These are phyloP conservation scores for Samia ricini DNA, from an alignment of 1,140 invertebrate genomes.

Conservation along the genomic window DNA sequence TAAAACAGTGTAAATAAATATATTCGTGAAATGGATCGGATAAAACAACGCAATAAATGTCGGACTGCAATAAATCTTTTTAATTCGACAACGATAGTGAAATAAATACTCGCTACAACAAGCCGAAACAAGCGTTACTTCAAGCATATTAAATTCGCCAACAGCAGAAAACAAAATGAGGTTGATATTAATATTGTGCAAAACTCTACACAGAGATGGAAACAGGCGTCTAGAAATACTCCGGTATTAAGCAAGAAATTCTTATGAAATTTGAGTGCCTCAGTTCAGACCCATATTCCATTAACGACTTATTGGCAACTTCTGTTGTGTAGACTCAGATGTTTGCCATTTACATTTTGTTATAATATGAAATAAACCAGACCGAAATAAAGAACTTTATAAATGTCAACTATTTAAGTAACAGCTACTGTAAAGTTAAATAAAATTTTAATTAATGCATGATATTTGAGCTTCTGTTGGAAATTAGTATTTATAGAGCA, in stretches of 20 bases:
- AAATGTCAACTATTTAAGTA: background rate
- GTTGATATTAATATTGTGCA: slow-evolving; percentile 8
- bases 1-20: no score
- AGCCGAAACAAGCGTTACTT: slow-evolving; percentile 2
- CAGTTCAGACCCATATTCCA: slow-evolving; percentile 19
- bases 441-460: background rate
- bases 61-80: background rate
- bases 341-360: slow-evolving; percentile 15
- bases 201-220: slow-evolving; percentile 4
- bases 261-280: slow-evolving; percentile 12
- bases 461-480: no score
- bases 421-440: background rate
- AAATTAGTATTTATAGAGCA: no score
- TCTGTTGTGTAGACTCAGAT: slow-evolving; percentile 17
- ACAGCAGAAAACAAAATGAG: background rate
- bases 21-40: background rate
- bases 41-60: background rate
- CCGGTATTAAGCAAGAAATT: slow-evolving; percentile 10
- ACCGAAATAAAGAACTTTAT: background rate
- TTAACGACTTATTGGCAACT: slow-evolving; percentile 29
- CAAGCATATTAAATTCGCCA: slow-evolving; percentile 9
- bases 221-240: background rate
- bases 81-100: background rate
- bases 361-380: slow-evolving; percentile 7
- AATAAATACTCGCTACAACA: background rate